Base-by-base conservation (phyloP, 2,113 vertebrate genomes). In the Sakesphorus luctuosus region DNA sequence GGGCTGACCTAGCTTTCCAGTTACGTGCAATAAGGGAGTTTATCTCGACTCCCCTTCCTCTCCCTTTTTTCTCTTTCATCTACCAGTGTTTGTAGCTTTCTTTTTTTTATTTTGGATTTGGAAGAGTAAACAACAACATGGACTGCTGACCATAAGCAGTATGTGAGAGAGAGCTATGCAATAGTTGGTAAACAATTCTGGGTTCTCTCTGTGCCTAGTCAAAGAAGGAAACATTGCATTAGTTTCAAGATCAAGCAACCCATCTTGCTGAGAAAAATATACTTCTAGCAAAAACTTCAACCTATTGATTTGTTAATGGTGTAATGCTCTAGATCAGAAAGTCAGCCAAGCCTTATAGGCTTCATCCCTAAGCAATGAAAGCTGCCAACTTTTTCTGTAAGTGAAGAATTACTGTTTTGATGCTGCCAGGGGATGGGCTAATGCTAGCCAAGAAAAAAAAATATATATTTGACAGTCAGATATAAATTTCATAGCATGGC, bases 351-450 rank as follows among this genome's bases (percentile, higher is more conserved):
- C 69, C 19, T 87, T 50, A 66, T 5, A 73, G 46, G 10, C 52
- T 50, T 63, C 24, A 46, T 77, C 63, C 20, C 40, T 46, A 46
- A 83, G 25, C 46, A 83, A 15, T 46, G 59, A 67, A 83, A 77
- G 47, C 50, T 83, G 68, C 59, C 26, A 90, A 3, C 21, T 36
- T 50, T 52, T 8, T 2, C 31, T 74, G 21, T 71, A 77, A 62
- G 52, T 55, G 46, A 79, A 43, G 76, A 78, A 71, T 31, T 46
- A 44, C 0, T 28, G 84, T 61, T 87, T 61, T 74, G 52, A 49
- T 86, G 43, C 69, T 94, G 63, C 67, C 56, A 74, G 55, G 82
- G 68, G 56, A 67, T 75, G 94, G 88, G 33, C 35, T 83, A 14
- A 47, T 92, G 50, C 35, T 77, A 65, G 52, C 47, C 59, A 92